A percentile compares a stretch with the other conserved stretches of the same genome.
These are phyloP conservation scores for Vanessa tameamea DNA, from an alignment of 1,140 invertebrate genomes.

Conservation along the genomic window DNA sequence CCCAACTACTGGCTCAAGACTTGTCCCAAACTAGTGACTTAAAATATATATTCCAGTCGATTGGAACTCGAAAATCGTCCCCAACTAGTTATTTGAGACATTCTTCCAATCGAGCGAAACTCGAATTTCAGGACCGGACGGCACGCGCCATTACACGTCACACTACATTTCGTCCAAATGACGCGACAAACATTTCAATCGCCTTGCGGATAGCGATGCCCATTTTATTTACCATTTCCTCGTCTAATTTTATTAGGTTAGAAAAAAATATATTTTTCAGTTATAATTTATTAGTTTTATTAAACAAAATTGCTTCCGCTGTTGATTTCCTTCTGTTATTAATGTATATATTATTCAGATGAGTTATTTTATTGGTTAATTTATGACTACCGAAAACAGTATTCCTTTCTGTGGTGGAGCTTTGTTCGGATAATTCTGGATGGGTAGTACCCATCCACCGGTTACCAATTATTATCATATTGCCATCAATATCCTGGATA, in stretches of 20 bases:
- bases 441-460: too few species aligned
- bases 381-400: neutral
- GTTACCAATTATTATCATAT: too few species aligned
- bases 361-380: neutral
- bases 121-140: conserved; percentile 27
- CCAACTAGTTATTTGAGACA: neutral
- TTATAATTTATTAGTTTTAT: neutral
- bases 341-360: neutral
- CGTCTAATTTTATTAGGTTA: conserved; percentile 12
- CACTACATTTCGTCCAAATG: conserved; percentile 57
- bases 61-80: too few species aligned
- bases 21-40: neutral
- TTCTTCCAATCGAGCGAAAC: conserved; percentile 24
- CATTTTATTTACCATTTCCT: conserved; percentile 38
- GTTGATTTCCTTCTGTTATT: neutral
- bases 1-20: neutral
- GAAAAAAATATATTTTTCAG: neutral
- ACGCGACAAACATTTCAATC: conserved; percentile 60
- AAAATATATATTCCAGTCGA: neutral
- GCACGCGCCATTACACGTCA: conserved; percentile 47
- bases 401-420: too few species aligned
- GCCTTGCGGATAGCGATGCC: conserved; percentile 43
- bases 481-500: too few species aligned
- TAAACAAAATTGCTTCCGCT: conserved; percentile 1
- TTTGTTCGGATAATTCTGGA: too few species aligned